Evolutionary conservation across 2,113 vertebrate species (phyloP).

Genomic region (Oncorhynchus tshawytscha): DNA sequence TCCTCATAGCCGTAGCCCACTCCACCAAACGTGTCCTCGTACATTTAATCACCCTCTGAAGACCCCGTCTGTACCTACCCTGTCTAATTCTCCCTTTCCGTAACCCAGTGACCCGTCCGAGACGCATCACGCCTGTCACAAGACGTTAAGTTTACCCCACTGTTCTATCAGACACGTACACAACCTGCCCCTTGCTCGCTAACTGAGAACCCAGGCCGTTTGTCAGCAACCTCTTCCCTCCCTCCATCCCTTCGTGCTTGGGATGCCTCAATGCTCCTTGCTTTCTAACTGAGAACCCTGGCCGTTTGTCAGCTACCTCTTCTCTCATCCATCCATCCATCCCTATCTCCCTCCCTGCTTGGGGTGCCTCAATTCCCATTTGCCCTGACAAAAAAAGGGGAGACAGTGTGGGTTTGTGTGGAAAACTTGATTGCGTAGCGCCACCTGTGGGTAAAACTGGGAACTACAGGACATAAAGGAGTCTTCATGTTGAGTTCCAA

Average conservation of each 20-base stretch:
- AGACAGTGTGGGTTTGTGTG: not conserved
- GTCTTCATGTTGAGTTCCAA: too few relatives aligned
- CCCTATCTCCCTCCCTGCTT: not conserved
- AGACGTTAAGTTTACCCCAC: constrained; percentile 24
- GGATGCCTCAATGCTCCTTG: too few relatives aligned
- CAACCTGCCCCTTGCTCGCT: constrained; percentile 19
- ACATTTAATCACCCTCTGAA: too few relatives aligned
- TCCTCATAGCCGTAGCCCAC: constrained; percentile 4
- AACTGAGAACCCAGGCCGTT: not conserved
- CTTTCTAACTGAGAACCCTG: constrained; percentile 3
- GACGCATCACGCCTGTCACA: constrained; percentile 51
- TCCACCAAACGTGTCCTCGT: not conserved
- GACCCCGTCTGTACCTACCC: too few relatives aligned
- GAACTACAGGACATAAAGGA: not conserved
- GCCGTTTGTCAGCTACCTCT: not conserved
- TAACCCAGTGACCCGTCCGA: constrained; percentile 37
- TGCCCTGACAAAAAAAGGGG: not conserved
- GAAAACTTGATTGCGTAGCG: not conserved
- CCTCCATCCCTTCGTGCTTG: too few relatives aligned
- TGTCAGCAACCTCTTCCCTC: not conserved
- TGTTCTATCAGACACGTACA: not conserved
- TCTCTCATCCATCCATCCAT: not conserved
- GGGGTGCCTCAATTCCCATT: too few relatives aligned
- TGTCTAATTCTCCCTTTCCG: too few relatives aligned
- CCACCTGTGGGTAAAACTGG: not conserved